A percentile compares a stretch with the other conserved stretches of the same genome.
phyloP scores from a whole-genome alignment of 2,797 vertebrate genomes.

The Poecilia picta region DNA sequence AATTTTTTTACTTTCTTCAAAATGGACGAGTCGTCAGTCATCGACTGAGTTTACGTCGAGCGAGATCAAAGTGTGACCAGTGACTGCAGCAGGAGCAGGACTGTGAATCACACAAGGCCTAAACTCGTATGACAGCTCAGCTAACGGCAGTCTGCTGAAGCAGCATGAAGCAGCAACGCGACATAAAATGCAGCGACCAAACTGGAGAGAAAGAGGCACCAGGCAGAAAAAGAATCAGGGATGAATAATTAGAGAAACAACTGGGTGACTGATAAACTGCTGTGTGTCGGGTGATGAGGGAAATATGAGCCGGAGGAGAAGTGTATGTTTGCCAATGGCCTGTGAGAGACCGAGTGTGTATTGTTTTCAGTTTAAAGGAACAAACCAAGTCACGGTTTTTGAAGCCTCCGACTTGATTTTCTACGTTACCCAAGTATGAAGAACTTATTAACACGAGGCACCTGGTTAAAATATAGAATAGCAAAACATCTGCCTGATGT shows the following conservation, averaged over 20 bases:
- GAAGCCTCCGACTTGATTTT: background rate
- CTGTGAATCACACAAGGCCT: constrained; percentile 54
- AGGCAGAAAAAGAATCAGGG: constrained; percentile 31
- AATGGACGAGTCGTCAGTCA: background rate
- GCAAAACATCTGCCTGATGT: background rate
- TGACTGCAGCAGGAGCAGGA: constrained; percentile 54
- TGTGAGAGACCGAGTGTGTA: background rate
- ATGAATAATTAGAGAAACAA: constrained; percentile 34
- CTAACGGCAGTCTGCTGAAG: constrained; percentile 79
- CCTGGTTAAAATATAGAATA: background rate
- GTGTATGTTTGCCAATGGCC: background rate
- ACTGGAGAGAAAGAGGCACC: constrained; percentile 17
- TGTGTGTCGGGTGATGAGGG: constrained; percentile 5
- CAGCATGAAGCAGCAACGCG: constrained; percentile 68
- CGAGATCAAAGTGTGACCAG: constrained; percentile 36
- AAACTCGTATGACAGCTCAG: constrained; percentile 74
- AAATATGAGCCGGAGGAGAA: constrained; percentile 4
- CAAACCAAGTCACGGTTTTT: constrained; percentile 15
- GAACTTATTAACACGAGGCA: background rate
- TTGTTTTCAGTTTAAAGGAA: constrained; percentile 3
- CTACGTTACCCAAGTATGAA: background rate
- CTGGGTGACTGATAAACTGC: constrained; percentile 18
- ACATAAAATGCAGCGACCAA: constrained; percentile 51
- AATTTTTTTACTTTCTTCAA: too few species aligned
- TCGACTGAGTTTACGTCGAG: constrained; percentile 28